Conservation (phyloP, 2,888 invertebrate species). For the Nesidiocoris tenuis region DNA sequence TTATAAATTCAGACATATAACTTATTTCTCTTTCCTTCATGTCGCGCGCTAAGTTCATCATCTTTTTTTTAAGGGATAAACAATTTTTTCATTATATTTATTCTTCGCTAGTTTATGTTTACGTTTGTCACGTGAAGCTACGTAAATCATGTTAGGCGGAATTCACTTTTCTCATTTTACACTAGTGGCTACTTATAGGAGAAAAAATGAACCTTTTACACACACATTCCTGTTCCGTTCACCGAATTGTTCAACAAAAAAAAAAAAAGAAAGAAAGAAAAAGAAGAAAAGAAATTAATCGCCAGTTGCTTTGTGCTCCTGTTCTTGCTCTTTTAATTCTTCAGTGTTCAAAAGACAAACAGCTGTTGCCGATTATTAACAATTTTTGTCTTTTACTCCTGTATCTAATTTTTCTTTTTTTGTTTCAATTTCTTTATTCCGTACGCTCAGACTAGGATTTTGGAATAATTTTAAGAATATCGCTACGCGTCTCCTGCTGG, state of each 20-base stretch:
- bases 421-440: constrained; percentile 20
- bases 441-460: constrained; percentile 16
- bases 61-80: neutral
- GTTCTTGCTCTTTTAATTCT: constrained; percentile 29
- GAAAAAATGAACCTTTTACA: constrained; percentile 46
- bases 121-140: constrained; percentile 10
- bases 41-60: neutral
- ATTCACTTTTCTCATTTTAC: constrained; percentile 42
- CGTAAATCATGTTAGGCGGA: constrained; percentile 27
- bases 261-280: neutral
- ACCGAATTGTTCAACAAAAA: constrained; percentile 14
- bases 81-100: neutral
- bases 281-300: no score
- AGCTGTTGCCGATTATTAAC: constrained; percentile 21
- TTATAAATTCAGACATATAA: constrained; percentile 47
- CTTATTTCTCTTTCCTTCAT: constrained; percentile 44
- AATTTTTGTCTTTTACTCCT: constrained; percentile 43
- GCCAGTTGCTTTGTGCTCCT: constrained; percentile 27
- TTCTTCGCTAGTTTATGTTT: neutral
- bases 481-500: neutral
- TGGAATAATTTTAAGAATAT: neutral
- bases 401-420: constrained; percentile 42
- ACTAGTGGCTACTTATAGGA: constrained; percentile 41
- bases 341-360: constrained; percentile 49
- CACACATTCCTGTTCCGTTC: constrained; percentile 45